These are phyloP conservation scores for Trichonephila inaurata DNA, from an alignment of 1,140 invertebrate species.

Conservation along the genomic window DNA sequence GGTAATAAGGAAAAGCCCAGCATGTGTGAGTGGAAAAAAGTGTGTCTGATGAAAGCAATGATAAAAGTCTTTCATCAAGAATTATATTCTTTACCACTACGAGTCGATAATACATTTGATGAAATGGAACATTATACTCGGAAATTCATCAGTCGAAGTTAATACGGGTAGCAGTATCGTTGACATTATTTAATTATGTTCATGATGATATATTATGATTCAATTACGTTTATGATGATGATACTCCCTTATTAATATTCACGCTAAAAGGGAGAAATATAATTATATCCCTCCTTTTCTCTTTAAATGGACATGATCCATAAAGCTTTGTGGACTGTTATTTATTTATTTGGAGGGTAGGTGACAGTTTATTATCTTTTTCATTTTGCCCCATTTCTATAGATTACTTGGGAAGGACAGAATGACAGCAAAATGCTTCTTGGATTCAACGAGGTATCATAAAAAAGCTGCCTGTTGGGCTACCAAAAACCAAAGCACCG, in stretches of 20 bases:
- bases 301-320: constrained; percentile 32
- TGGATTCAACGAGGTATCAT: too few relatives aligned
- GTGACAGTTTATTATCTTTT: background rate
- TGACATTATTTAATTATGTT: constrained; percentile 49
- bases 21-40: background rate
- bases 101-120: background rate
- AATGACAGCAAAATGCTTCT: background rate
- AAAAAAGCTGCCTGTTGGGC: too few relatives aligned
- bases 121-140: background rate
- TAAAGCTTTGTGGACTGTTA: background rate
- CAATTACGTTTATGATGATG: constrained; percentile 43
- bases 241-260: constrained; percentile 14
- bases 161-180: background rate
- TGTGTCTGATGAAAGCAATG: background rate
- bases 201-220: constrained; percentile 46
- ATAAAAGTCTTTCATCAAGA: background rate
- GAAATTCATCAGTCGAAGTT: constrained; percentile 8
- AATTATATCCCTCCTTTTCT: constrained; percentile 27
- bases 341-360: background rate
- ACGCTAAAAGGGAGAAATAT: constrained; percentile 37
- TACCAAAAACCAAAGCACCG: too few relatives aligned
- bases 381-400: background rate
- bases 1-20: background rate
- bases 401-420: background rate
- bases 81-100: background rate